phyloP scores from a whole-genome alignment of 1,140 invertebrate genomes.

The Dendroctonus ponderosae region DNA sequence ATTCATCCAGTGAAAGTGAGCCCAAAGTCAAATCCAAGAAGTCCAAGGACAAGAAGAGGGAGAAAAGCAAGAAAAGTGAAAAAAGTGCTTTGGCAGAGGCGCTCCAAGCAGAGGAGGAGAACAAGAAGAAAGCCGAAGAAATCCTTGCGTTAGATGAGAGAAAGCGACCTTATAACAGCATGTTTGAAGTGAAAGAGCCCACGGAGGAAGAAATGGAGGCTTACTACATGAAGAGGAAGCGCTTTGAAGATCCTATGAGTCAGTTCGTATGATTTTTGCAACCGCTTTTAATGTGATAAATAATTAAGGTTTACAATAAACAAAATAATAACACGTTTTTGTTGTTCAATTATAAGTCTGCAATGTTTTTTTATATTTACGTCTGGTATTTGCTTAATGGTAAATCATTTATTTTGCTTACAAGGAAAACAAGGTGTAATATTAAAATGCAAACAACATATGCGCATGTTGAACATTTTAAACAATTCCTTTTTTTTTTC shows the following conservation, averaged over 20 bases:
- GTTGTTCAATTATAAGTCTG: no score
- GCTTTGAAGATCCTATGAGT: constrained; percentile 91
- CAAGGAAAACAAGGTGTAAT: no score
- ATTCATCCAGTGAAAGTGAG: no score
- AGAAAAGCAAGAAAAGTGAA: constrained; percentile 65
- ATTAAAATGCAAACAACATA: no score
- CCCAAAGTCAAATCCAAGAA: constrained; percentile 44
- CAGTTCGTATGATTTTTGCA: constrained; percentile 66
- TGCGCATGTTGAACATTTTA: no score
- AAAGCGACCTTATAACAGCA: constrained; percentile 89
- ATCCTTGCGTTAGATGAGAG: constrained; percentile 79
- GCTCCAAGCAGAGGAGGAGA: constrained; percentile 64
- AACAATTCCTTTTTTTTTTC: no score
- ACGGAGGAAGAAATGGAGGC: constrained; percentile 93
- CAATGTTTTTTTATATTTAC: no score
- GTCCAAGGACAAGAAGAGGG: constrained; percentile 70
- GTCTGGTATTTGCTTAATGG: no score
- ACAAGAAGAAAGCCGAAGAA: constrained; percentile 62
- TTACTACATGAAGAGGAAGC: constrained; percentile 79
- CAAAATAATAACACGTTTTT: no score
- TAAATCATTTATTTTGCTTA: no score
- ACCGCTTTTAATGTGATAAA: no score
- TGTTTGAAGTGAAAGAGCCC: constrained; percentile 77
- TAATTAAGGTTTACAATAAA: no score
- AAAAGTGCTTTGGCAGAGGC: constrained; percentile 58